Conservation (phyloP, 2,888 invertebrate species). For the Rhabditoides inermis region DNA sequence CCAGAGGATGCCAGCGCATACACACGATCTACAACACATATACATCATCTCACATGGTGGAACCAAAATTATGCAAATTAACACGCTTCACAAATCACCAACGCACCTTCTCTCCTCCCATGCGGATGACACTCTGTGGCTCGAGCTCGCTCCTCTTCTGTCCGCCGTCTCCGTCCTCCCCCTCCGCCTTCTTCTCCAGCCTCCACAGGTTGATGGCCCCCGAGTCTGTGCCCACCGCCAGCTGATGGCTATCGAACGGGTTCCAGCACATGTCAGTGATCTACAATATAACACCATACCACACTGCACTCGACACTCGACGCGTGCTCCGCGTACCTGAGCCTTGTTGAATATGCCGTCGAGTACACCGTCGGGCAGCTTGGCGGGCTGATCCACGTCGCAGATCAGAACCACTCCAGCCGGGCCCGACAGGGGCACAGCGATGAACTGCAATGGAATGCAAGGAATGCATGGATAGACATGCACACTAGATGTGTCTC, state of each 20-base stretch:
- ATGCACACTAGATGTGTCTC: too few species aligned
- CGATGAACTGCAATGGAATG: constrained; percentile 53
- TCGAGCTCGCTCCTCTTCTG: constrained; percentile 23
- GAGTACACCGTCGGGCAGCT: constrained; percentile 65
- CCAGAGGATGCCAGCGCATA: constrained; percentile 80
- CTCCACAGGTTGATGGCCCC: constrained; percentile 54
- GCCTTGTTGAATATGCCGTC: constrained; percentile 82
- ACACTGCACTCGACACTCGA: too few species aligned
- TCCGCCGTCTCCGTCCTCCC: constrained; percentile 16
- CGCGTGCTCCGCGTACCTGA: constrained; percentile 64
- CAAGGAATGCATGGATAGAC: constrained; percentile 1
- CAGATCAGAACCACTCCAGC: constrained; percentile 82
- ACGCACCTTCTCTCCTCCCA: constrained; percentile 33
- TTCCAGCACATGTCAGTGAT: constrained; percentile 80
- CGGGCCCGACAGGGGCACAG: constrained; percentile 79
- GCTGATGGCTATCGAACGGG: constrained; percentile 72
- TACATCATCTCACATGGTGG: background rate
- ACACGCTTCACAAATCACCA: background rate
- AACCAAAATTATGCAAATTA: too few species aligned
- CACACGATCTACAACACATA: constrained; percentile 69
- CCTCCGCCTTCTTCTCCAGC: constrained; percentile 4
- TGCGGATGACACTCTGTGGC: constrained; percentile 19
- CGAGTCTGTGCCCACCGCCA: constrained; percentile 75
- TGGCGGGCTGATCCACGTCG: constrained; percentile 57
- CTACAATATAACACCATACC: background rate